Base-by-base conservation (phyloP, 2,113 vertebrate species). In the Sorex fumeus region DNA sequence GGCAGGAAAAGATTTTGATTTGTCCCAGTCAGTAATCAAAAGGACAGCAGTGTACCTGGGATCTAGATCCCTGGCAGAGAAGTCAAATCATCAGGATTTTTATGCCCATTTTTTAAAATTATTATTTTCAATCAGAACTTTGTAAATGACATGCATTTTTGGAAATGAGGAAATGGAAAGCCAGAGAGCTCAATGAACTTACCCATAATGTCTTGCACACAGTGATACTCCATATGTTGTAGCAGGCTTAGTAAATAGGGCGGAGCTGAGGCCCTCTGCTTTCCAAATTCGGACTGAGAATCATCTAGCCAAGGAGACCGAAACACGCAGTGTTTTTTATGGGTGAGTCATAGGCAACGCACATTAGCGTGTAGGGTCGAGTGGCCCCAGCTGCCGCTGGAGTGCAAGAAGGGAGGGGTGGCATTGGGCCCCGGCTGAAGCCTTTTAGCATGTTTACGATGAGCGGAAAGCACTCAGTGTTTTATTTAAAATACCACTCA, bases 361-460 rank as follows among this genome's bases (percentile, higher is more conserved):
- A 30, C 92, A 92, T 96, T 96, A 93, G 91, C 93, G 92, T 91
- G 95, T 90, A 87, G 95, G 96, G 88, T 95, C 92, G 80, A 97
- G 95, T 95, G 91, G 95, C 93, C 95, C 95, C 96, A 94, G 95
- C 95, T 94, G 96, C 95, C 50, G 91, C 92, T 91, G 88, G 92
- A 94, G 85, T 85, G 72, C 84, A 90, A 95, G 84, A 84, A 88
- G 95, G 7, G 94, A 95, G 96, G 96, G 84, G 93, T 95, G 92
- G 93, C 92, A 79, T 95, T 67, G 45, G 92, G 77, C 95, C 36
- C 9, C n/a, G 88, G 95, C 91, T 96, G 91, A 93, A 93, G 95
- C 93, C 94, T 96, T 97, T 97, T 95, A 95, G 92, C 95, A 96
- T 97, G 96, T 97, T 97, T 97, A 97, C 93, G 96, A 97, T 97